Evolutionary conservation across 2,888 invertebrate species (phyloP).

Genomic region (Nephrotoma appendiculata): DNA sequence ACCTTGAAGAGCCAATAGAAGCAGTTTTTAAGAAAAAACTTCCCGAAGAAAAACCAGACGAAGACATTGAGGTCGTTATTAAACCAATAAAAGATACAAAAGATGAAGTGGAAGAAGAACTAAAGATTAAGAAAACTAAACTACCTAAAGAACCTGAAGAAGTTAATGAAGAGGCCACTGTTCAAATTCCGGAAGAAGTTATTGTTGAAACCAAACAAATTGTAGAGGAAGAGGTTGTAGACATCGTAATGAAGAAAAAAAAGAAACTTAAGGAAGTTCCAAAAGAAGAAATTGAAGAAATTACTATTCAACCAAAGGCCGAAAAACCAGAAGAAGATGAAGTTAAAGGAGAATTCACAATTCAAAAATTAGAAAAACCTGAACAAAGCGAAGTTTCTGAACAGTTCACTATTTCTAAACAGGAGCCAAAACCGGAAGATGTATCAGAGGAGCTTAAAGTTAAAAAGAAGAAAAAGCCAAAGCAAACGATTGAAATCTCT

Average conservation of each 20-base stretch:
- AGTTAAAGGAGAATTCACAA: slow-evolving; percentile 22
- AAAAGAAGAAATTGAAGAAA: slow-evolving; percentile 25
- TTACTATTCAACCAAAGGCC: slow-evolving; percentile 16
- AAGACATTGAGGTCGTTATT: slow-evolving; percentile 25
- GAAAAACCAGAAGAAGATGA: slow-evolving; percentile 25
- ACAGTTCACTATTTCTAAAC: slow-evolving; percentile 13
- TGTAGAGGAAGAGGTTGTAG: slow-evolving; percentile 21
- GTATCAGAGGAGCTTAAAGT: slow-evolving; percentile 21
- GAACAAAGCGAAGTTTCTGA: slow-evolving; percentile 23
- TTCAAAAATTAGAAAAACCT: slow-evolving; percentile 25
- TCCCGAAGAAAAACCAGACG: slow-evolving; percentile 17
- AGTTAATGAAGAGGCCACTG: slow-evolving; percentile 22
- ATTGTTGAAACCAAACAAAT: slow-evolving; percentile 19
- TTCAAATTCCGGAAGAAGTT: slow-evolving; percentile 15
- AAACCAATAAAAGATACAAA: slow-evolving; percentile 18
- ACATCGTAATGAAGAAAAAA: slow-evolving; percentile 19
- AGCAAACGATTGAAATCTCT: slow-evolving; percentile 13
- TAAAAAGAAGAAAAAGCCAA: slow-evolving; percentile 18
- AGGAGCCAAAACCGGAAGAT: slow-evolving; percentile 17
- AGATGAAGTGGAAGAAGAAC: slow-evolving; percentile 27
- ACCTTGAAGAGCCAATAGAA: slow-evolving; percentile 9
- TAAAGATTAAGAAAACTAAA: slow-evolving; percentile 16
- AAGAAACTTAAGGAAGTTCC: slow-evolving; percentile 18
- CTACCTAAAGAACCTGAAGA: slow-evolving; percentile 25
- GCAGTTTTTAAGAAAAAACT: slow-evolving; percentile 23